phyloP scores from a whole-genome alignment of 2,888 invertebrate genomes.

The Frankliniella intonsa region DNA sequence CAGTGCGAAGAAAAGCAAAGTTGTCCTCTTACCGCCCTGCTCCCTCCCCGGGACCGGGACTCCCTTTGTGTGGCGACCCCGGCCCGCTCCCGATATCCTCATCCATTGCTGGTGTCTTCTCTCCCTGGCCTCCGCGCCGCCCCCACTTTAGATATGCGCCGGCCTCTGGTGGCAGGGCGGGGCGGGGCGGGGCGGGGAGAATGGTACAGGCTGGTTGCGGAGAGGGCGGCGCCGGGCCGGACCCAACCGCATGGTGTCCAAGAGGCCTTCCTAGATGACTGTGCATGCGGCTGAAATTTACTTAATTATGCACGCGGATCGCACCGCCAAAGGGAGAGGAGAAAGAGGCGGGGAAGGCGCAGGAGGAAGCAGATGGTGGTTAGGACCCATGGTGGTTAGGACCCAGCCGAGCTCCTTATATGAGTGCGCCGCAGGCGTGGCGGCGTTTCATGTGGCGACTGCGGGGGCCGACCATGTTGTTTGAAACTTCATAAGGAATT shows the following conservation, averaged over 20 bases:
- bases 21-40: background rate
- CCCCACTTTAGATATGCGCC: background rate
- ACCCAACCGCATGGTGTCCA: no score
- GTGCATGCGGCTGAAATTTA: no score
- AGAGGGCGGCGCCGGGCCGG: no score
- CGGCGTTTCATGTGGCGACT: background rate
- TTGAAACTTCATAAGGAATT: constrained; percentile 2
- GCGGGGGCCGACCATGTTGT: background rate
- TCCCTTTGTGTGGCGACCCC: background rate
- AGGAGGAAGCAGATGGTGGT: no score
- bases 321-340: background rate
- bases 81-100: background rate
- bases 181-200: background rate
- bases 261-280: no score
- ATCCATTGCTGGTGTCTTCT: constrained; percentile 3
- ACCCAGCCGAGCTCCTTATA: no score
- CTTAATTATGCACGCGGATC: no score
- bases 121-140: no score
- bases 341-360: background rate
- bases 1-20: background rate
- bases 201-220: no score
- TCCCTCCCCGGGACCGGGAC: background rate
- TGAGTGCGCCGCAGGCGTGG: no score
- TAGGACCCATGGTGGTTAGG: no score
- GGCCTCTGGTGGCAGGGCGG: background rate